A percentile compares a stretch with the other conserved stretches of the same genome.
Conservation (phyloP, 2,888 invertebrate species). For the Tipula lateralis region DNA sequence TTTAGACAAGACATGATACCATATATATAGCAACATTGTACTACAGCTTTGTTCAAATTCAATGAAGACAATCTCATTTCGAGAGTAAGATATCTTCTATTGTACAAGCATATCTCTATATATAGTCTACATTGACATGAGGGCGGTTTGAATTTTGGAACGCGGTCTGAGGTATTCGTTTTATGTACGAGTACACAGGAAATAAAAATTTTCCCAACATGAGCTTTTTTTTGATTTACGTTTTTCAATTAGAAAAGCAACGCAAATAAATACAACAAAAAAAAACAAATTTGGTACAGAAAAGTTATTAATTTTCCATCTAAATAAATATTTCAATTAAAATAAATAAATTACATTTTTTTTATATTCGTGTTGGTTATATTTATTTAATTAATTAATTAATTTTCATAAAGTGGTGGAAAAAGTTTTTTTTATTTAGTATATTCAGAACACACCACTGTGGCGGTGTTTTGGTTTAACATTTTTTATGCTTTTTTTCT, state of each 20-base stretch:
- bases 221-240: background rate
- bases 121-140: background rate
- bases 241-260: background rate
- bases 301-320: background rate
- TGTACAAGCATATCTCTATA: background rate
- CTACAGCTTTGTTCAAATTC: background rate
- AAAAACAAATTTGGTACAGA: background rate
- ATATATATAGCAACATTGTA: background rate
- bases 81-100: background rate
- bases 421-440: background rate
- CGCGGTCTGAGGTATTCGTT: background rate
- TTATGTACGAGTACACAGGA: background rate
- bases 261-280: background rate
- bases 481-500: no score
- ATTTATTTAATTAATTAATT: conserved; percentile 3
- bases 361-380: background rate
- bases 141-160: background rate
- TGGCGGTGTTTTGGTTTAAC: no score
- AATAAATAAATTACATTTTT: background rate
- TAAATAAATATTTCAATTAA: conserved; percentile 15
- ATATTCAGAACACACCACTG: no score
- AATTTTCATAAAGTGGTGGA: background rate
- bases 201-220: background rate
- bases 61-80: background rate
- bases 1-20: background rate